Evolutionary conservation across 2,888 invertebrate genomes (phyloP), one percentile per base, ranked within the genome.

Genomic region (Poecilus cupreus): DNA sequence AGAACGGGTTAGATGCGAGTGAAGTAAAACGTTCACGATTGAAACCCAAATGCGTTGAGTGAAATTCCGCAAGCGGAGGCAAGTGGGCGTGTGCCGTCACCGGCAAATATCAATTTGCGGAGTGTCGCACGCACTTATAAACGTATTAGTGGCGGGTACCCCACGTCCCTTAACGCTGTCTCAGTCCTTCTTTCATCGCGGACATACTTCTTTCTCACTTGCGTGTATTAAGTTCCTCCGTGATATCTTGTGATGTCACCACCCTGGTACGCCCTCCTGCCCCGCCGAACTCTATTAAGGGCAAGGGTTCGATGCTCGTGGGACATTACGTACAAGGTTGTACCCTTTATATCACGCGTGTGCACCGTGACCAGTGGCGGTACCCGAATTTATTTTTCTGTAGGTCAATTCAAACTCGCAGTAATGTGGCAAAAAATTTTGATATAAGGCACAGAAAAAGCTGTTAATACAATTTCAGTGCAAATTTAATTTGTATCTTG

Each of bases 21-120:
- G 43, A 43, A 43, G 43, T 43, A 43, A 43, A 51, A 51, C 8
- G 37, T 16, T 37, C 64, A 16, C 51, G 51, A 51, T 51, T 51
- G 18, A 51, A 18, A 18, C 18, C 51, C 51, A 51, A 51, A 51
- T 51, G 8, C 18, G 51, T 13, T 51, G 37, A 68, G 32, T 68
- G 64, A 68, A 68, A 68, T 68, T 32, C 37, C 39, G 20, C 22
- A 26, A 24, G 32, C 24, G n/a, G 26, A 60, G 60, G 43, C 46
- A 43, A 43, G 37, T 43, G 49, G 72, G 72, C 72, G 57, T 76
- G 39, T 16, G 20, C 32, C 37, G 37, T 20, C 68, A 51, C 51
- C 51, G 32, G 70, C 51, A 79, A 79, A 79, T 79, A 79, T 79
- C 79, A 79, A 79, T 79, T 79, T 78, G 78, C 49, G 72, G 46